phyloP scores from a whole-genome alignment of 2,113 vertebrate genomes.

The Penelope pileata region DNA sequence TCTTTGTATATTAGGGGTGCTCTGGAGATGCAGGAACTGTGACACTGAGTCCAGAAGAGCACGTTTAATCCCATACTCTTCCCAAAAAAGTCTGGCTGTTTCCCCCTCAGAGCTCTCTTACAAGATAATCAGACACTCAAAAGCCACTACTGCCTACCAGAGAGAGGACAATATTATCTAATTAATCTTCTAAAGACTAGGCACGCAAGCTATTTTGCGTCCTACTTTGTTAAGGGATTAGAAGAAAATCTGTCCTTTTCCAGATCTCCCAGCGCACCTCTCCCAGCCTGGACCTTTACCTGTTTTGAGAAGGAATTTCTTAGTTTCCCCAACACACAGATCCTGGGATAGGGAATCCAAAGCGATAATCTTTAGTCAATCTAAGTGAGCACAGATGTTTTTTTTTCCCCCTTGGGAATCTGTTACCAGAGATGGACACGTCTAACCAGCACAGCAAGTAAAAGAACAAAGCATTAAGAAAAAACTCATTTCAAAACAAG shows the following conservation, averaged over 20 bases:
- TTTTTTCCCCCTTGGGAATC: not conserved
- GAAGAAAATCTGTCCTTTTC: not conserved
- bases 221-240: not conserved
- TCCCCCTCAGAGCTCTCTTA: not conserved
- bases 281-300: not conserved
- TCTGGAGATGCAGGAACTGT: not conserved
- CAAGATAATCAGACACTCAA: not conserved
- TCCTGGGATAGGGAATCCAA: not conserved
- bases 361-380: not conserved
- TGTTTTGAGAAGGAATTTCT: not conserved
- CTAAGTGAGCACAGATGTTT: rapidly evolving
- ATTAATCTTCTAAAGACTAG: not conserved
- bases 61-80: not conserved
- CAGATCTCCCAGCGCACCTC: not conserved
- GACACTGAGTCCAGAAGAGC: not conserved
- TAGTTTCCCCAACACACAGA: not conserved
- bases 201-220: not conserved
- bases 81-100: not conserved
- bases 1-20: not conserved
- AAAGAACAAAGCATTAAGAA: not conserved
- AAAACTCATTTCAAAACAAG: not conserved
- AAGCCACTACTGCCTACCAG: not conserved
- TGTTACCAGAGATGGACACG: not conserved
- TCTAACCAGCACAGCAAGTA: not conserved
- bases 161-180: not conserved